phyloP scores from a whole-genome alignment of 2,113 vertebrate species.

The Balaenoptera acutorostrata region DNA sequence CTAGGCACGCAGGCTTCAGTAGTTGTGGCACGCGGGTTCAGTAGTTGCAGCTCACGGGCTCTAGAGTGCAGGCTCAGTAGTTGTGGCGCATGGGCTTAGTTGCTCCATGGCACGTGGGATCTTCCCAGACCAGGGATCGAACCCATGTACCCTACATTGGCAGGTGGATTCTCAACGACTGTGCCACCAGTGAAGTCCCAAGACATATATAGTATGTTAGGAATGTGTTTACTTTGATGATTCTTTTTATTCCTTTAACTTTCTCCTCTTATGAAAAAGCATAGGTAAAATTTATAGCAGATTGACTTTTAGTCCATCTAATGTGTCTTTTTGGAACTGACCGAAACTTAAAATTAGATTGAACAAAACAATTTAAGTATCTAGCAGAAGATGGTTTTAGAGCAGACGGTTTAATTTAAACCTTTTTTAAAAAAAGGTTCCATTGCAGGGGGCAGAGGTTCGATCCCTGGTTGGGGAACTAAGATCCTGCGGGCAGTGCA shows the following conservation, averaged over 20 bases:
- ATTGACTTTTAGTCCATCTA: not conserved
- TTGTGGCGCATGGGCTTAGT: too few relatives aligned
- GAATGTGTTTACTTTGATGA: not conserved
- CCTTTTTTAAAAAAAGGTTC: not conserved
- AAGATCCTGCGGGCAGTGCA: too few relatives aligned
- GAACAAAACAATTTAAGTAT: not conserved
- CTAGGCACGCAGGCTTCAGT: too few relatives aligned
- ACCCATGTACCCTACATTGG: not conserved
- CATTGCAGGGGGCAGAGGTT: too few relatives aligned
- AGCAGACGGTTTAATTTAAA: too few relatives aligned
- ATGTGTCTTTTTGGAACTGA: not conserved
- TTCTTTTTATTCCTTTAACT: not conserved
- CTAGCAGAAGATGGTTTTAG: not conserved
- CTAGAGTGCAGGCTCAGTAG: too few relatives aligned
- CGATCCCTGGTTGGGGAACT: too few relatives aligned
- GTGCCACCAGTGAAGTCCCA: not conserved
- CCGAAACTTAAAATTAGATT: not conserved
- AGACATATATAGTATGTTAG: not conserved
- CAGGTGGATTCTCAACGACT: not conserved
- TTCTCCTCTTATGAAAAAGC: not conserved
- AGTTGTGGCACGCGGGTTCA: too few relatives aligned
- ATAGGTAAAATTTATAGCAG: not conserved
- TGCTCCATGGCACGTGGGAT: too few relatives aligned
- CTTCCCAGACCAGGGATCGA: not conserved
- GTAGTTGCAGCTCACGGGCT: too few relatives aligned